Evolutionary conservation across 2,888 invertebrate species (phyloP).

Genomic region (Chloroclystis v-ata): DNA sequence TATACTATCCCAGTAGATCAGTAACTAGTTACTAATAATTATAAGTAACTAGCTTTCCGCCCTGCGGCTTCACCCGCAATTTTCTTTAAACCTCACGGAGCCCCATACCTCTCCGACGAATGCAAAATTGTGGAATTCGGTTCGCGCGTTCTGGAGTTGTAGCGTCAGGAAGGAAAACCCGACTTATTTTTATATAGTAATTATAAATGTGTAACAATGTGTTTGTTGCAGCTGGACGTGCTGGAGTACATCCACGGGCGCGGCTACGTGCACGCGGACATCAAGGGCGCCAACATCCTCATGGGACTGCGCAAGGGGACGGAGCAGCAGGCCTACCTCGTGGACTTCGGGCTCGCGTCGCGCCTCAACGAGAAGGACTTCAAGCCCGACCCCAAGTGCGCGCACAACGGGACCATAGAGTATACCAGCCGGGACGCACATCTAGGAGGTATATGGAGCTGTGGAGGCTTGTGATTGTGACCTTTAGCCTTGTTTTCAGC

Average conservation of each 20-base stretch:
- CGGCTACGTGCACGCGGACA: constrained; percentile 96
- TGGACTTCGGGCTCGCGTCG: constrained; percentile 95
- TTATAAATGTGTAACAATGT: too few relatives aligned
- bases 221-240: constrained; percentile 86
- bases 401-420: constrained; percentile 98
- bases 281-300: constrained; percentile 96
- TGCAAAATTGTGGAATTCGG: too few relatives aligned
- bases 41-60: too few relatives aligned
- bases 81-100: too few relatives aligned
- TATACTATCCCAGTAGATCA: too few relatives aligned
- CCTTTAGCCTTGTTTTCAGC: not conserved
- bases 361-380: constrained; percentile 87
- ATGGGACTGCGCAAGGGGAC: constrained; percentile 82
- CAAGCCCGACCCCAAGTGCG: constrained; percentile 92
- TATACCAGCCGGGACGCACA: constrained; percentile 98
- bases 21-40: too few relatives aligned
- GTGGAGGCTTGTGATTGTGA: not conserved
- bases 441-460: constrained; percentile 81
- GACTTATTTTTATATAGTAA: too few relatives aligned
- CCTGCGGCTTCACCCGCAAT: too few relatives aligned
- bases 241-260: constrained; percentile 94
- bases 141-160: too few relatives aligned
- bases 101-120: too few relatives aligned
- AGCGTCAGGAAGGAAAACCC: too few relatives aligned
- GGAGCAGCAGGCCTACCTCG: constrained; percentile 87